A percentile compares a stretch with the other conserved stretches of the same genome.
Evolutionary conservation across 2,113 vertebrate genomes (phyloP).

Genomic region (Benitochromis conjunctus): DNA sequence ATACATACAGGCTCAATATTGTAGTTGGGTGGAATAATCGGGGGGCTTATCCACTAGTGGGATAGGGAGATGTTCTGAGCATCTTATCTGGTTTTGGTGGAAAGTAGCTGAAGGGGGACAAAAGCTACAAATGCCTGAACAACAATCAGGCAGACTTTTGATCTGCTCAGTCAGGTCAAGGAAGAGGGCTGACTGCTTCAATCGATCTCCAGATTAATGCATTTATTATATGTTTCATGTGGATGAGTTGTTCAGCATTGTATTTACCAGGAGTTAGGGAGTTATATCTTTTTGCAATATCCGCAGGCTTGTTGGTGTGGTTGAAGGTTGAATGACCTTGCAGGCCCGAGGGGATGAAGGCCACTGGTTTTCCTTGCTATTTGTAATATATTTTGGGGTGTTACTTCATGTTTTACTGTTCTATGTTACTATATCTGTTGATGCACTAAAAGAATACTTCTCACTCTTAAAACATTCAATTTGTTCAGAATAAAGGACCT

Average conservation of each 20-base stretch:
- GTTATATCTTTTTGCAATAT: not conserved
- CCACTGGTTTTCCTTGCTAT: not conserved
- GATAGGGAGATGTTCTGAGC: not conserved
- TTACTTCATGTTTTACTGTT: not conserved
- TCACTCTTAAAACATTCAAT: not conserved
- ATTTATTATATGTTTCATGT: not conserved
- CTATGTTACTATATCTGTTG: not conserved
- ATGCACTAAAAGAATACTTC: not conserved
- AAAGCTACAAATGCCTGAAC: not conserved
- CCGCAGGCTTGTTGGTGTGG: not conserved
- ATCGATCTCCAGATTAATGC: not conserved
- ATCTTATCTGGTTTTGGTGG: not conserved
- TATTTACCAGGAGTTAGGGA: not conserved
- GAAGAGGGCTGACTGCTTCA: not conserved
- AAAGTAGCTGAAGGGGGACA: not conserved
- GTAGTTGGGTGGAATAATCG: not conserved
- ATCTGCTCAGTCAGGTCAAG: not conserved
- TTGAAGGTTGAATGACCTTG: not conserved
- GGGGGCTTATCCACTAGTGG: not conserved
- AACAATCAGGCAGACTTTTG: not conserved
- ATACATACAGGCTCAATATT: not conserved
- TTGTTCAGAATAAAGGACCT: not conserved
- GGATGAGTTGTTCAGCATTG: not conserved
- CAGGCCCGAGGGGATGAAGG: not conserved
- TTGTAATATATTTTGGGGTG: not conserved